Percentiles rank a stretch among this genome's conserved stretches.
Evolutionary conservation across 2,113 vertebrate genomes (phyloP).

Genomic region (Scortum barcoo): DNA sequence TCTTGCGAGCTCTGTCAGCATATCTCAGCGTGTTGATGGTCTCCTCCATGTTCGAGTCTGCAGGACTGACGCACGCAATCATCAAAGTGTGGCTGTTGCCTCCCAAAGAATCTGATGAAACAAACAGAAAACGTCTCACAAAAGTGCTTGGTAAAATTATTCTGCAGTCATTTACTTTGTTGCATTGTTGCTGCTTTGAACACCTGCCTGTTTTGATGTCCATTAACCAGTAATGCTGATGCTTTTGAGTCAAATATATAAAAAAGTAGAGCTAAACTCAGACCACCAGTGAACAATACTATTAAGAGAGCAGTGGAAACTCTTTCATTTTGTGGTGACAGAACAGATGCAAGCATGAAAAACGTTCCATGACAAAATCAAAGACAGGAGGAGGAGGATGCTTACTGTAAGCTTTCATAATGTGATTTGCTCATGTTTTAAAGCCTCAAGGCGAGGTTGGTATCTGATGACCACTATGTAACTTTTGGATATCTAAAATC

Average conservation of each 20-base stretch:
- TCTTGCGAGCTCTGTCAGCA: constrained; percentile 96
- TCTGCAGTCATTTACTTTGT: background rate
- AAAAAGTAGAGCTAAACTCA: too few relatives aligned
- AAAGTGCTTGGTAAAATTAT: background rate
- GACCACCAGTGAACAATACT: too few relatives aligned
- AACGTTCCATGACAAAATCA: background rate
- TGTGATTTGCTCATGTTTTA: background rate
- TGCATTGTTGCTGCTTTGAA: background rate
- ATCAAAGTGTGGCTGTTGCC: constrained; percentile 98
- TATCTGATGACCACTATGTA: constrained; percentile 5
- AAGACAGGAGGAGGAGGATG: background rate
- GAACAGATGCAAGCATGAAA: background rate
- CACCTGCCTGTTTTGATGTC: background rate
- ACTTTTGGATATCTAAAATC: constrained; percentile 36
- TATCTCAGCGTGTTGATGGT: constrained; percentile 97
- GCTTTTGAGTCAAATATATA: background rate
- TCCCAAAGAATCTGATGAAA: constrained; percentile 91
- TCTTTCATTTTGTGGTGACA: background rate
- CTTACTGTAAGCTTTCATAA: background rate
- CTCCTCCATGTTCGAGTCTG: constrained; percentile 97
- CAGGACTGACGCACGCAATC: constrained; percentile 97
- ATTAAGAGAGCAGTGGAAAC: background rate
- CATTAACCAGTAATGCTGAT: background rate
- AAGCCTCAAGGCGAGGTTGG: background rate
- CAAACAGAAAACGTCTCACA: background rate